phyloP scores from a whole-genome alignment of 2,797 vertebrate genomes.

The Takifugu ocellatus region DNA sequence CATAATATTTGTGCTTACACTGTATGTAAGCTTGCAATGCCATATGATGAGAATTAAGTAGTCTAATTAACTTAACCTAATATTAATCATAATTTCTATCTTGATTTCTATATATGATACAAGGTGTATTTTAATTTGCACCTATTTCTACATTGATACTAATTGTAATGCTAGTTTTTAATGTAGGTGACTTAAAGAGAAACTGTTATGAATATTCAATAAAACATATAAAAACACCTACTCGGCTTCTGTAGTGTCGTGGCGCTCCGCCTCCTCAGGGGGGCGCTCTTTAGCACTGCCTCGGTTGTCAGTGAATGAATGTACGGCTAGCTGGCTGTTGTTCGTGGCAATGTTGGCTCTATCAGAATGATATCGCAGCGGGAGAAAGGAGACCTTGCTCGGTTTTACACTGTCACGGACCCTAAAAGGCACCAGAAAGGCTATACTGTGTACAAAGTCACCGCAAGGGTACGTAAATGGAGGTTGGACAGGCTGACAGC shows the following conservation, averaged over 20 bases:
- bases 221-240: neutral
- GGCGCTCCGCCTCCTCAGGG: neutral
- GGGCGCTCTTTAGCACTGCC: slow-evolving; percentile 17
- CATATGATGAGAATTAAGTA: too few relatives aligned
- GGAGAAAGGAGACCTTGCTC: slow-evolving; percentile 88
- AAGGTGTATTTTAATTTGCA: too few relatives aligned
- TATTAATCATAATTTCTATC: too few relatives aligned
- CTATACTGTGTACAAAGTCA: slow-evolving; percentile 97
- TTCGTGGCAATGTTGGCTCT: slow-evolving; percentile 68
- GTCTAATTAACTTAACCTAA: too few relatives aligned
- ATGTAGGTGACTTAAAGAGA: neutral
- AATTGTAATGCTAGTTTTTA: too few relatives aligned
- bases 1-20: too few relatives aligned
- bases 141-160: too few relatives aligned
- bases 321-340: slow-evolving; percentile 61
- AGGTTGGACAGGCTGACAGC: neutral
- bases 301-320: slow-evolving; percentile 42
- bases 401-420: slow-evolving; percentile 96
- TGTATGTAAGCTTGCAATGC: too few relatives aligned
- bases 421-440: slow-evolving; percentile 89
- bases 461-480: slow-evolving; percentile 86
- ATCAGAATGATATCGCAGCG: slow-evolving; percentile 89
- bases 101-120: too few relatives aligned
- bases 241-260: neutral
- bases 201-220: neutral